Conservation (phyloP, 1,140 invertebrate genomes). For the Diabrotica virgifera region DNA sequence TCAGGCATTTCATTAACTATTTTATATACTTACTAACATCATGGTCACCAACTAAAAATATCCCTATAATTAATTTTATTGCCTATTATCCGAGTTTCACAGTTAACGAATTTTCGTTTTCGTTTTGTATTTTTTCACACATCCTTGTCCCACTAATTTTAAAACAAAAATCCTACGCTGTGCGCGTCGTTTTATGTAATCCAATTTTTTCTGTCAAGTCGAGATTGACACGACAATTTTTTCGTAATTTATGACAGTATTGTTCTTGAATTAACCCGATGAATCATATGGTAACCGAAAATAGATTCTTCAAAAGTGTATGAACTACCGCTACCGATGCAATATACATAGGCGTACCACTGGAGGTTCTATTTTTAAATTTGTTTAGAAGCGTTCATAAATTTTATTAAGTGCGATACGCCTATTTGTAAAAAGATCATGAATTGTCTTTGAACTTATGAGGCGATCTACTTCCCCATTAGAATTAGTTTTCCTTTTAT, state of each 20-base stretch:
- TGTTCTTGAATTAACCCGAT: background rate
- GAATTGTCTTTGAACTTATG: no score
- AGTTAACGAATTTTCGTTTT: background rate
- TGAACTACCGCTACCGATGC: background rate
- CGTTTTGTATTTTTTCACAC: background rate
- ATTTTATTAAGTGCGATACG: no score
- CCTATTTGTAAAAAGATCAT: no score
- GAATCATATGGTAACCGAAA: background rate
- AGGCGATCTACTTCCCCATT: no score
- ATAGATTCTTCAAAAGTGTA: background rate
- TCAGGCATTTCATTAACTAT: no score
- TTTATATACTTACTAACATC: no score
- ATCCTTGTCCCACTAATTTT: background rate
- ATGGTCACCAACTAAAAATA: no score
- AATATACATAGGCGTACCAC: background rate
- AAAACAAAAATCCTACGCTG: background rate
- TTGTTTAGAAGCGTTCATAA: no score
- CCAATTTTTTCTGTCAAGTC: background rate
- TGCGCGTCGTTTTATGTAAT: background rate
- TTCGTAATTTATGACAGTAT: constrained; percentile 3
- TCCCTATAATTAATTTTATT: no score
- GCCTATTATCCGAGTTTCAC: no score
- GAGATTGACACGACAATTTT: constrained; percentile 1
- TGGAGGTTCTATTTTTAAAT: no score
- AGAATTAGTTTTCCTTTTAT: no score